Percentiles rank a stretch among this genome's conserved stretches.
Conservation (phyloP, 2,888 invertebrate species). For the Creontiades dilutus region DNA sequence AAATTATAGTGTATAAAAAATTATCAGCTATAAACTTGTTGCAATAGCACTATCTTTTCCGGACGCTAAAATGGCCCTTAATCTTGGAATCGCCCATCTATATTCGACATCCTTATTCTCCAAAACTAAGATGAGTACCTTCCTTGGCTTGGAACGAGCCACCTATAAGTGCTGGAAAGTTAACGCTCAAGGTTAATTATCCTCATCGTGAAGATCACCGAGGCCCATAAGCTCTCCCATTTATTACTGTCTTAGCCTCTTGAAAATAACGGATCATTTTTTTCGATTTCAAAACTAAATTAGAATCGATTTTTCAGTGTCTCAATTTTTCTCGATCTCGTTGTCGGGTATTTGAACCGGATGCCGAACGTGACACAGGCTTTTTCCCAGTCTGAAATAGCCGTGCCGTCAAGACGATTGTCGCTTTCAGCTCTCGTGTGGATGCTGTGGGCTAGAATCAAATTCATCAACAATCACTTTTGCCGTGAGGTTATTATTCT, state of each 20-base stretch:
- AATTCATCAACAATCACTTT: conserved; percentile 54
- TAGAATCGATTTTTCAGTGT: conserved; percentile 44
- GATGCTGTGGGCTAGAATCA: conserved; percentile 62
- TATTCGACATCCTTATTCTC: too few relatives aligned
- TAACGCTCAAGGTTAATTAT: not conserved
- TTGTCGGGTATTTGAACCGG: conserved; percentile 58
- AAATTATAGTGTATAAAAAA: too few relatives aligned
- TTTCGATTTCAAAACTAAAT: not conserved
- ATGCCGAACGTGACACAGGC: conserved; percentile 54
- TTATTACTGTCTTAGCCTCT: not conserved
- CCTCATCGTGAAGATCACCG: not conserved
- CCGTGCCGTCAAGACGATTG: conserved; percentile 26
- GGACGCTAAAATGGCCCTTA: too few relatives aligned
- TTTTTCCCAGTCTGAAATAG: conserved; percentile 47
- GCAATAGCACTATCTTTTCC: too few relatives aligned
- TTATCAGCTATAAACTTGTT: too few relatives aligned
- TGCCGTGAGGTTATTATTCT: conserved; percentile 31
- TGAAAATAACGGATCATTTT: not conserved
- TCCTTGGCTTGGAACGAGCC: too few relatives aligned
- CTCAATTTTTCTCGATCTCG: conserved; percentile 55
- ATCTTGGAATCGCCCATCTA: too few relatives aligned
- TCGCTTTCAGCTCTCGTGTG: conserved; percentile 55
- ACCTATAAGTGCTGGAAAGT: not conserved
- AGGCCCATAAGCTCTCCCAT: not conserved
- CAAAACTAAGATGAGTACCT: too few relatives aligned